Evolutionary conservation across 2,797 vertebrate species (phyloP).

Genomic region (Meda fulgida): DNA sequence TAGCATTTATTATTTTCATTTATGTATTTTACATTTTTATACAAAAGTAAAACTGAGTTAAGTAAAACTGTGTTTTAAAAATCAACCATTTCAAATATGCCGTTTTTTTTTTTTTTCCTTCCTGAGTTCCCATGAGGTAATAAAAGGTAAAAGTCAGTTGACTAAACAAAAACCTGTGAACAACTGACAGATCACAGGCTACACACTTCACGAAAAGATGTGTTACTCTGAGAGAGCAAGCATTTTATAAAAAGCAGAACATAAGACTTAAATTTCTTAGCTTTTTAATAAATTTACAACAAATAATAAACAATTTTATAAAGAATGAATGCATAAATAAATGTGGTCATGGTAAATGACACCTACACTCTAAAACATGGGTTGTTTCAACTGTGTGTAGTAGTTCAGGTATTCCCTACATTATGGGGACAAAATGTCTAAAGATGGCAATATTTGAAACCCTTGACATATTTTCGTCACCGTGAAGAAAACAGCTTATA

Average conservation of each 20-base stretch:
- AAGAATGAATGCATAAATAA: background rate
- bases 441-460: too few species aligned
- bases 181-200: slow-evolving; percentile 22
- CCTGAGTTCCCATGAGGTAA: slow-evolving; percentile 29
- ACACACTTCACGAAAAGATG: slow-evolving; percentile 13
- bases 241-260: background rate
- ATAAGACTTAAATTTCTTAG: background rate
- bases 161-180: slow-evolving; percentile 49
- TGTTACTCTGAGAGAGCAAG: slow-evolving; percentile 18
- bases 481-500: too few species aligned
- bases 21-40: background rate
- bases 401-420: background rate
- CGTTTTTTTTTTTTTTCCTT: background rate
- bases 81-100: background rate
- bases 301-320: background rate
- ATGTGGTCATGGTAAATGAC: background rate
- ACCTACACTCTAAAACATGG: too few species aligned
- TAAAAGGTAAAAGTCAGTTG: slow-evolving; percentile 26
- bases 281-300: background rate
- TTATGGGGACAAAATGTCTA: too few species aligned
- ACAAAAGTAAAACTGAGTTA: background rate
- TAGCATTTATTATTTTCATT: background rate
- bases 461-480: too few species aligned
- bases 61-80: background rate
- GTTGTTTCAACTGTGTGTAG: background rate